Conservation (phyloP, 2,113 vertebrate genomes). For the Natator depressus region DNA sequence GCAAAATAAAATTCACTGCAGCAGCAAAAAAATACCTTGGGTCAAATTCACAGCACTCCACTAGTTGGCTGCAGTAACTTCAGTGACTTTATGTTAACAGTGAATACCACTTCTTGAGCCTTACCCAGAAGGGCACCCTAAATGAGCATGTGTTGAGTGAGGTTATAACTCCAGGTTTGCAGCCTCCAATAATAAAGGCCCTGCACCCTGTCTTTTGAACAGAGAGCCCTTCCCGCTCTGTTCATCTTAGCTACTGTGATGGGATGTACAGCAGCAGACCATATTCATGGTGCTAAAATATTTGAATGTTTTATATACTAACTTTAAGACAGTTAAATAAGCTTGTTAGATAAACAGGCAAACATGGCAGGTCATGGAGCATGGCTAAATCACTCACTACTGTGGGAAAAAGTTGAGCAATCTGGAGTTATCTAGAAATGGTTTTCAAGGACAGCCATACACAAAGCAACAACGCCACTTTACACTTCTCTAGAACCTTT, state of each 20-base stretch:
- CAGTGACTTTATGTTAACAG: slow-evolving; percentile 14
- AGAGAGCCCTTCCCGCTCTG: neutral
- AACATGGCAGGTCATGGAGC: neutral
- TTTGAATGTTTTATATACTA: neutral
- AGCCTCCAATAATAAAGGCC: neutral
- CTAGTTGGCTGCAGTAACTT: neutral
- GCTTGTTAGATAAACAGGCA: neutral
- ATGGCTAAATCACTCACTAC: accelerated
- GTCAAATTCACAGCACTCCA: neutral
- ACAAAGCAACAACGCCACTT: neutral
- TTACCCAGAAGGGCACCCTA: neutral
- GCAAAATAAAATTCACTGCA: slow-evolving; percentile 25
- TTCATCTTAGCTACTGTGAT: neutral
- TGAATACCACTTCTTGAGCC: neutral
- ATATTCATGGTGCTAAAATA: accelerated
- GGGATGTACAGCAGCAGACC: neutral
- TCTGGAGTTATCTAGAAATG: slow-evolving; percentile 9
- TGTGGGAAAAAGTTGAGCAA: neutral
- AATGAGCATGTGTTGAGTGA: accelerated
- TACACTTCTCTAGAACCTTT: neutral
- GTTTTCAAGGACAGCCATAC: neutral
- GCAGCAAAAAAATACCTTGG: neutral
- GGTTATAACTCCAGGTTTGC: neutral
- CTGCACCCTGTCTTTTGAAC: neutral
- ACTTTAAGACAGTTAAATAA: neutral